phyloP scores from a whole-genome alignment of 2,113 vertebrate genomes.

The Aptenodytes forsteri region DNA sequence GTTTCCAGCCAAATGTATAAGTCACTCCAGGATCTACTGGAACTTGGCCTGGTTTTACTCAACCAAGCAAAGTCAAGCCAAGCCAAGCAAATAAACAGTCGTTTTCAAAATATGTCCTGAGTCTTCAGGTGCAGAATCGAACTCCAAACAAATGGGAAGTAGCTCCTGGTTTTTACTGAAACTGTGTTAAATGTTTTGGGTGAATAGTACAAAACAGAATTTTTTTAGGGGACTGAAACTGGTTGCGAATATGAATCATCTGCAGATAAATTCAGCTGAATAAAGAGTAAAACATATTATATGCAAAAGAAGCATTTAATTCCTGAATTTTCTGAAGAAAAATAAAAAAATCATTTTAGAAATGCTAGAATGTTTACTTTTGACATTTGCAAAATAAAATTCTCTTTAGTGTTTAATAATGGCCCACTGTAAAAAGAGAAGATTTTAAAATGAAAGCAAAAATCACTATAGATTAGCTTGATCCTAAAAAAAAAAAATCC shows the following conservation, averaged over 20 bases:
- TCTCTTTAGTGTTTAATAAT: not conserved
- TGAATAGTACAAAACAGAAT: not conserved
- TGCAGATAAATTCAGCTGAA: not conserved
- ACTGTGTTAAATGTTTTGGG: not conserved
- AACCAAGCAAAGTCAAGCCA: not conserved
- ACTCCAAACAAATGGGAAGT: not conserved
- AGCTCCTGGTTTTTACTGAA: not conserved
- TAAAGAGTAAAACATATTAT: not conserved
- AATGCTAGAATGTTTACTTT: not conserved
- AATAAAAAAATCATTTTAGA: not conserved
- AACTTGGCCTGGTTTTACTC: not conserved
- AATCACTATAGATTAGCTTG: not conserved
- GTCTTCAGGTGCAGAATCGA: not conserved
- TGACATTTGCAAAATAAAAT: not conserved
- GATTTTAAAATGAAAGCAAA: not conserved
- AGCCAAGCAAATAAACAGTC: conserved; percentile 11
- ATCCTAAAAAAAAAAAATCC: not conserved
- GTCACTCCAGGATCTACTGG: not conserved
- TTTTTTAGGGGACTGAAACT: not conserved
- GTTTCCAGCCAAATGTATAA: not conserved
- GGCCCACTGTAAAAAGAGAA: not conserved
- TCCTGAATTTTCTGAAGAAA: not conserved
- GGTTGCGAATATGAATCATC: not conserved
- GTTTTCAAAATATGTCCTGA: not conserved
- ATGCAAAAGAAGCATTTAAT: not conserved